phyloP scores from a whole-genome alignment of 2,888 invertebrate genomes.

The Ceratothoa steindachneri region DNA sequence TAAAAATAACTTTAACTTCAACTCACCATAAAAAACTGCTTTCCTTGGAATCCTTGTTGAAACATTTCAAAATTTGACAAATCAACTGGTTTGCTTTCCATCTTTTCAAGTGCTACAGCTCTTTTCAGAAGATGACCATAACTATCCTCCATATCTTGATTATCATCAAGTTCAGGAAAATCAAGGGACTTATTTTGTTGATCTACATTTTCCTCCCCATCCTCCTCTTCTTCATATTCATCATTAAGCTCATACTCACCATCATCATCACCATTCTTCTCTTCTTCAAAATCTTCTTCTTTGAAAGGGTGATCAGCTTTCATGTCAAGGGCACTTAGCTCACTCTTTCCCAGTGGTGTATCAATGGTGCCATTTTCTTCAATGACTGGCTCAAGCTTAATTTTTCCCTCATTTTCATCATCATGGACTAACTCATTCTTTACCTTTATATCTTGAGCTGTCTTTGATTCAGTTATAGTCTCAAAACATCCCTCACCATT shows the following conservation, averaged over 20 bases:
- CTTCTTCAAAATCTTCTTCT: neutral
- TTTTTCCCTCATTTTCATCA: neutral
- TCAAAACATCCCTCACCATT: too few species aligned
- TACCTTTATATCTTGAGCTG: neutral
- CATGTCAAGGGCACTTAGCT: neutral
- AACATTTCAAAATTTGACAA: slow-evolving; percentile 10
- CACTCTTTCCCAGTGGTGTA: neutral
- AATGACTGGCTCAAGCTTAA: too few species aligned
- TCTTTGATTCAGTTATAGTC: too few species aligned
- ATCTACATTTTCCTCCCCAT: neutral
- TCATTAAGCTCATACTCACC: neutral
- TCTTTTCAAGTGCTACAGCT: neutral
- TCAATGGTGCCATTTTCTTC: too few species aligned
- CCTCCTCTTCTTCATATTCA: neutral
- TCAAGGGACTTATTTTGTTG: neutral
- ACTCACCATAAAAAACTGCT: neutral
- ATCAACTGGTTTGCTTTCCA: neutral
- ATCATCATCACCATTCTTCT: neutral
- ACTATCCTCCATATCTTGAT: neutral
- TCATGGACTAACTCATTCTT: neutral
- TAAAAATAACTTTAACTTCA: too few species aligned
- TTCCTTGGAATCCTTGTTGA: slow-evolving; percentile 9
- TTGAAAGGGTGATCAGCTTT: too few species aligned
- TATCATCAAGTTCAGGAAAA: neutral
- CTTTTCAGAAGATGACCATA: neutral